A percentile compares a stretch with the other conserved stretches of the same genome.
These are phyloP conservation scores for Muraenolepis orangiensis DNA, from an alignment of 2,797 vertebrate genomes.

Conservation along the genomic window DNA sequence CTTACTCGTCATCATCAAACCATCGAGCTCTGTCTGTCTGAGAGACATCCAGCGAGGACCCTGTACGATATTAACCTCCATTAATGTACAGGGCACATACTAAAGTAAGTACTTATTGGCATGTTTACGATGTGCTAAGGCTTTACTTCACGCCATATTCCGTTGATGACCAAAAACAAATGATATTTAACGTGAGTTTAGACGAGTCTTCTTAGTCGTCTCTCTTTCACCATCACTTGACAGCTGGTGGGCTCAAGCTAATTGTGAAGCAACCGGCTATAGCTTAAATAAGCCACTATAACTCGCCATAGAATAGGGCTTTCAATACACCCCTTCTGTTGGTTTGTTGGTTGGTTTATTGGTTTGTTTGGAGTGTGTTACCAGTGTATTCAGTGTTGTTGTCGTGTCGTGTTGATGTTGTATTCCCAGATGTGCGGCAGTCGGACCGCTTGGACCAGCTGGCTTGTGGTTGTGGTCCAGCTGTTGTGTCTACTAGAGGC, in stretches of 20 bases:
- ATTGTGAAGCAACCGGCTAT: constrained; percentile 28
- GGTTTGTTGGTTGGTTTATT: too few relatives aligned
- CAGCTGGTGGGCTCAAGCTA: constrained; percentile 52
- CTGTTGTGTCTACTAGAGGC: constrained; percentile 73
- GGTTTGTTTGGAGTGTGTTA: background rate
- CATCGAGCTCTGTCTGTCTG: constrained; percentile 22
- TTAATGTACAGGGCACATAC: constrained; percentile 28
- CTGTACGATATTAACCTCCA: constrained; percentile 24
- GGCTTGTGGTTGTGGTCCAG: constrained; percentile 73
- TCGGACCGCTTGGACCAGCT: constrained; percentile 59
- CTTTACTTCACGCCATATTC: background rate
- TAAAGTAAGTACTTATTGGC: constrained; percentile 53
- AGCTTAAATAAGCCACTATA: constrained; percentile 17
- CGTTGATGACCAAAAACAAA: background rate
- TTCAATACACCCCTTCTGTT: too few relatives aligned
- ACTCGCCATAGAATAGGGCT: too few relatives aligned
- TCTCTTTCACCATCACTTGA: constrained; percentile 25
- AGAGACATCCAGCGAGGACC: constrained; percentile 32
- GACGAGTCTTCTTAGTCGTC: background rate
- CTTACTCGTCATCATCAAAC: background rate
- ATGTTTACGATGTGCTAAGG: background rate
- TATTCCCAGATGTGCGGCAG: constrained; percentile 80
- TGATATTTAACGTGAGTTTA: background rate
- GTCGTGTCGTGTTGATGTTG: too few relatives aligned
- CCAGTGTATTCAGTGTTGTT: background rate